phyloP scores from a whole-genome alignment of 2,888 invertebrate species.

The Homarus gammarus region DNA sequence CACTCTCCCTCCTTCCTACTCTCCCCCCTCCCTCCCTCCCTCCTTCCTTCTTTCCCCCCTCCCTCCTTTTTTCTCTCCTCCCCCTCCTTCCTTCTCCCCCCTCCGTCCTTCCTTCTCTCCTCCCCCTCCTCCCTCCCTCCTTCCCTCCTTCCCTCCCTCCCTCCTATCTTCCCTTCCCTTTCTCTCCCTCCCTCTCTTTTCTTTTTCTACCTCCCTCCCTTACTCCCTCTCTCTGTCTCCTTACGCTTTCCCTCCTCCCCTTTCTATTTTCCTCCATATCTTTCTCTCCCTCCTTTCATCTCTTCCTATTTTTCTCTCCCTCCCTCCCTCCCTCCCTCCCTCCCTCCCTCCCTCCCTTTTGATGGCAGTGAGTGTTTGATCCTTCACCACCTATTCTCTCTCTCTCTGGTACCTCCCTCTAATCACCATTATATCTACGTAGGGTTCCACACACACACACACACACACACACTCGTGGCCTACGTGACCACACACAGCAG shows the following conservation, averaged over 20 bases:
- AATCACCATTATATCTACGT: too few species aligned
- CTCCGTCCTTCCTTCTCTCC: too few species aligned
- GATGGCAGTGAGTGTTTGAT: too few species aligned
- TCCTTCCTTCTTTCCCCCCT: neutral
- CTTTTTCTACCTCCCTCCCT: neutral
- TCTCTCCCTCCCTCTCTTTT: neutral
- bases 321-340: neutral
- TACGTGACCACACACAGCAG: too few species aligned
- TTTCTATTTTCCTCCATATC: neutral
- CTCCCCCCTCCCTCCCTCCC: neutral
- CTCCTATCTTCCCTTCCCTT: neutral
- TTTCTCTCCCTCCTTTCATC: neutral
- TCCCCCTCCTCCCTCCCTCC: neutral
- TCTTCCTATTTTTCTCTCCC: neutral
- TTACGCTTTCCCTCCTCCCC: neutral
- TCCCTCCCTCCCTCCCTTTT: too few species aligned
- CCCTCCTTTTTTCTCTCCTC: neutral
- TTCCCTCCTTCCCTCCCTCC: neutral
- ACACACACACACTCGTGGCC: too few species aligned
- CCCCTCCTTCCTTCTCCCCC: neutral
- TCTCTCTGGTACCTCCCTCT: too few species aligned
- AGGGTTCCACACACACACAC: too few species aligned
- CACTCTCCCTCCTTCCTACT: neutral
- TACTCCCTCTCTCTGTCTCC: constrained; percentile 25
- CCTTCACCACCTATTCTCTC: too few species aligned